These are phyloP conservation scores for Mylabris sibirica DNA, from an alignment of 2,888 invertebrate species.

Conservation along the genomic window DNA sequence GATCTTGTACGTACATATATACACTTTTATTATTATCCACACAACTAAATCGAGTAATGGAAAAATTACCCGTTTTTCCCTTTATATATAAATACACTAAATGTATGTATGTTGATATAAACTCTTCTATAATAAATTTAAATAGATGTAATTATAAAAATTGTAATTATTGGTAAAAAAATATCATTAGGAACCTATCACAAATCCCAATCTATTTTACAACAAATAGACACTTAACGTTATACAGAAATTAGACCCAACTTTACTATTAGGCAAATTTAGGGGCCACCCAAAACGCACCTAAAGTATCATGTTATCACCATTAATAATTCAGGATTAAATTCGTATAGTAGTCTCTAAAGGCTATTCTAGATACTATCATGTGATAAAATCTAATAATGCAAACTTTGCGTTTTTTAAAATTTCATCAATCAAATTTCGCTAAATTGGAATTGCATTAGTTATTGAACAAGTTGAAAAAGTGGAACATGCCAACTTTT, in stretches of 20 bases:
- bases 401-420: not conserved
- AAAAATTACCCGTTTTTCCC: not conserved
- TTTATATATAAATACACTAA: not conserved
- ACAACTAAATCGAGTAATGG: constrained; percentile 4
- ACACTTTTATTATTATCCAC: not conserved
- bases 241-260: not conserved
- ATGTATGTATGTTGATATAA: not conserved
- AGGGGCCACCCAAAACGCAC: not conserved
- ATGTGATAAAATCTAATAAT: not conserved
- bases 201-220: not conserved
- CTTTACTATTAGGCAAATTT: not conserved
- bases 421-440: not conserved
- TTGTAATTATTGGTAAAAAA: not conserved
- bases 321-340: constrained; percentile 7
- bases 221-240: constrained; percentile 3
- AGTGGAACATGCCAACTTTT: no score
- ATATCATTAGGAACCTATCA: not conserved
- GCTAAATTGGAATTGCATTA: not conserved
- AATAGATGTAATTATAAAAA: not conserved
- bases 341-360: not conserved
- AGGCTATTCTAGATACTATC: not conserved
- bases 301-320: not conserved
- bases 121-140: not conserved
- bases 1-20: not conserved
- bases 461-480: not conserved